Evolutionary conservation across 2,113 vertebrate species (phyloP).

Genomic region (Petaurus breviceps): DNA sequence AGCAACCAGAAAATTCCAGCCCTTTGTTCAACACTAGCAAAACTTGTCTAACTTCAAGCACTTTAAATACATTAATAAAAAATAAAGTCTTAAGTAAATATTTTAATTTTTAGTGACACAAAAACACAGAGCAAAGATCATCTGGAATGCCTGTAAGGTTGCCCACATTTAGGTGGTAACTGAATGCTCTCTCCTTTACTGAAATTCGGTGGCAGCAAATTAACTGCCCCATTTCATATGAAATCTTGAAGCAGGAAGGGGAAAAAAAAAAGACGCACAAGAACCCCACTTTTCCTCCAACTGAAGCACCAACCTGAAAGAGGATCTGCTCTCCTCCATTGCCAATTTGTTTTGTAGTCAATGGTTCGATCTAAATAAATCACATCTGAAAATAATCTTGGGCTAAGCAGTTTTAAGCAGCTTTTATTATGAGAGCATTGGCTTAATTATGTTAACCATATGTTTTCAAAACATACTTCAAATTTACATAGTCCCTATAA

Average conservation of each 20-base stretch:
- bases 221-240: neutral
- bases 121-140: slow-evolving; percentile 29
- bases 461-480: slow-evolving; percentile 23
- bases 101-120: slow-evolving; percentile 36
- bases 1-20: slow-evolving; percentile 4
- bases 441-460: slow-evolving; percentile 52
- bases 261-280: neutral
- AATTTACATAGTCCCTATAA: slow-evolving; percentile 20
- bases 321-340: neutral
- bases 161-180: neutral
- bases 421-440: neutral
- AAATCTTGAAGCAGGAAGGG: neutral
- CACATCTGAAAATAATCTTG: slow-evolving; percentile 22
- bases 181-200: slow-evolving; percentile 6
- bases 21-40: slow-evolving; percentile 66
- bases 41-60: slow-evolving; percentile 63
- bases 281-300: neutral
- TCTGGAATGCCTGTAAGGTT: neutral
- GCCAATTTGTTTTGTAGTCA: neutral
- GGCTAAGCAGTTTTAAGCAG: slow-evolving; percentile 34
- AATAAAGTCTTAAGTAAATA: slow-evolving; percentile 41
- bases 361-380: slow-evolving; percentile 8
- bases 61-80: slow-evolving; percentile 32
- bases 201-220: neutral
- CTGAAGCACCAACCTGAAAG: neutral